Base-by-base conservation (phyloP, 1,140 invertebrate species). In the Bombus consobrinus region DNA sequence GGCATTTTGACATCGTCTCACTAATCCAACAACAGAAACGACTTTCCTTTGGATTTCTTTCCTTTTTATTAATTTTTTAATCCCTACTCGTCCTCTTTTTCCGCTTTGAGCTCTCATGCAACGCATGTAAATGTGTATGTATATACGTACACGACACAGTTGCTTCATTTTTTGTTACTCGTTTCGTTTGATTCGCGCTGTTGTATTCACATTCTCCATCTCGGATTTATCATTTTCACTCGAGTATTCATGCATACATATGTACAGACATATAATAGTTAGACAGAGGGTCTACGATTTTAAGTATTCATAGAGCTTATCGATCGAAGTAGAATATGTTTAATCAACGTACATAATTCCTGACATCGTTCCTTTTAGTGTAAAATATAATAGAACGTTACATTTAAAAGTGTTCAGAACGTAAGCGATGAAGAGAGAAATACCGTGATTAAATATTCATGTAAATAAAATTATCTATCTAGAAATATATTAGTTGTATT, bases 11-110 rank as follows among this genome's bases (percentile, higher is more conserved):
- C 41, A n/a, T 73, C 8, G 39, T 25, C 32, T 66, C 43, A 1
- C 13, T 47, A 47, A 47, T 47, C 15, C 43, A 15, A 5, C 43
- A 15, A 15, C 13, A 15, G 18, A 12, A 62, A 34, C 8, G 0
- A 4, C 12, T 43, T 22, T 2, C 15, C 34, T 59, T 75, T n/a
- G 32, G 53, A 41, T 34, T 82, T 75, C 12, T 9, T 28, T 53
- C 66, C 47, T 32, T 28, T 18, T 81, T 81, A 62, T 81, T 57
- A 71, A 81, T 81, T 71, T 39, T n/a, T 71, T 71, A 69, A 25
- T 32, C 43, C 10, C 25, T 28, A 68, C 62, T 25, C 32, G 34
- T 39, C 25, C 32, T 25, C 25, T 39, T 43, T 69, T 37, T 32
- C 22, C 47, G 13, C 32, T 18, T 81, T 28, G 13, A 15, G 10